These are phyloP conservation scores for Noctua janthina DNA, from an alignment of 2,888 invertebrate genomes.

Conservation along the genomic window DNA sequence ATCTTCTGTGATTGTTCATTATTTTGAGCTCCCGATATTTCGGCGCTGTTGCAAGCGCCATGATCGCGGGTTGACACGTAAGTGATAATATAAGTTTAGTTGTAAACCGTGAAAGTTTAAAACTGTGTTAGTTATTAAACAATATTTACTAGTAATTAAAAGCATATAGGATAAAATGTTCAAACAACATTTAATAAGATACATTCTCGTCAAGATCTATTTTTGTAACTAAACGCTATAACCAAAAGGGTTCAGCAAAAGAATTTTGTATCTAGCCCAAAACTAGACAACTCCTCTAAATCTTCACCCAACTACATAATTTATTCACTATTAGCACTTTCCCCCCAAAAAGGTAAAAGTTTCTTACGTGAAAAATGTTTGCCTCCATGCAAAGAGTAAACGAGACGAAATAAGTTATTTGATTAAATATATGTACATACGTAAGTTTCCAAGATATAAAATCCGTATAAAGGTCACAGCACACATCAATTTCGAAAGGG, in stretches of 20 bases:
- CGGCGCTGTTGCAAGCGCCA: too few species aligned
- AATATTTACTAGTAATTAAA: background rate
- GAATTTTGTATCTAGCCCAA: conserved; percentile 9
- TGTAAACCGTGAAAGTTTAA: too few species aligned
- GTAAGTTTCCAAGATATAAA: too few species aligned
- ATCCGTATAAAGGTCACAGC: background rate
- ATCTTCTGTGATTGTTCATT: too few species aligned
- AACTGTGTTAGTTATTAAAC: too few species aligned
- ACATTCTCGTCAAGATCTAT: background rate
- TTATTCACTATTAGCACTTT: conserved; percentile 25
- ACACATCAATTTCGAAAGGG: too few species aligned
- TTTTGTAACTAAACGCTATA: background rate
- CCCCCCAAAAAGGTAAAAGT: conserved; percentile 17
- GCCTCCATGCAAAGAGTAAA: background rate
- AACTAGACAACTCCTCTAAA: conserved; percentile 33
- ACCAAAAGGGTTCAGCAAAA: conserved; percentile 18
- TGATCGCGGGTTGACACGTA: too few species aligned
- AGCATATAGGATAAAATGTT: background rate
- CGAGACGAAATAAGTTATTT: background rate
- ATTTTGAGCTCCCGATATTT: too few species aligned
- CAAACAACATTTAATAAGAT: background rate
- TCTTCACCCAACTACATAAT: conserved; percentile 40
- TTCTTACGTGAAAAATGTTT: conserved; percentile 8
- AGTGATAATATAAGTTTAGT: too few species aligned
- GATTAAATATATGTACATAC: background rate